Evolutionary conservation across 2,113 vertebrate species (phyloP).

Genomic region (Tupaia tana): DNA sequence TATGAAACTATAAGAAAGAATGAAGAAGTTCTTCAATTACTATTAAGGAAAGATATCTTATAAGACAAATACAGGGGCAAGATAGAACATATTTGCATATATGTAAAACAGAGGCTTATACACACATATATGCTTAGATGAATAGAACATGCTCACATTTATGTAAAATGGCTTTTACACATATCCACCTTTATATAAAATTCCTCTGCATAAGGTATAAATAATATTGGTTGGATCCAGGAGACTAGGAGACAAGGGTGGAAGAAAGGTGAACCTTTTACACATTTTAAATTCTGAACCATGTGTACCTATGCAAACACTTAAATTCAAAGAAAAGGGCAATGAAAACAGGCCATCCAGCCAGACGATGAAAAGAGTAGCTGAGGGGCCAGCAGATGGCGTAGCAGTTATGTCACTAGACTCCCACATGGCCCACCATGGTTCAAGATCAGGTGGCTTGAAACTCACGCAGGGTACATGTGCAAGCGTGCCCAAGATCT

Average conservation of each 20-base stretch:
- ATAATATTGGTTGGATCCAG: not conserved
- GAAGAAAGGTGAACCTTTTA: not conserved
- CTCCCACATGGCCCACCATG: too few species aligned
- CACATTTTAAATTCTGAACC: not conserved
- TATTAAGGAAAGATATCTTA: not conserved
- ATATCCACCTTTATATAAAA: not conserved
- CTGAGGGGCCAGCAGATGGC: not conserved
- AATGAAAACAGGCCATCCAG: not conserved
- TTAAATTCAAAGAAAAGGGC: not conserved
- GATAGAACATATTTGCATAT: not conserved
- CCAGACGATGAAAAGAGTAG: not conserved
- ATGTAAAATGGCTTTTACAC: not conserved
- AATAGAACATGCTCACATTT: not conserved
- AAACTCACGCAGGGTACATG: too few species aligned
- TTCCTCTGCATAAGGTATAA: not conserved
- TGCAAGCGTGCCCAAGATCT: too few species aligned
- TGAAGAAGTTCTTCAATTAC: not conserved
- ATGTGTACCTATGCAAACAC: not conserved
- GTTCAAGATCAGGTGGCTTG: too few species aligned
- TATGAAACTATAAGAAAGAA: conserved; percentile 12
- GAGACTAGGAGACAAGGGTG: not conserved
- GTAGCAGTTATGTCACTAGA: too few species aligned
- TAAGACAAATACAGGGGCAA: not conserved
- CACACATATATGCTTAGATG: not conserved
- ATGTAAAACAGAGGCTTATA: not conserved